phyloP scores from a whole-genome alignment of 2,888 invertebrate species.

The Lathronympha strigana region DNA sequence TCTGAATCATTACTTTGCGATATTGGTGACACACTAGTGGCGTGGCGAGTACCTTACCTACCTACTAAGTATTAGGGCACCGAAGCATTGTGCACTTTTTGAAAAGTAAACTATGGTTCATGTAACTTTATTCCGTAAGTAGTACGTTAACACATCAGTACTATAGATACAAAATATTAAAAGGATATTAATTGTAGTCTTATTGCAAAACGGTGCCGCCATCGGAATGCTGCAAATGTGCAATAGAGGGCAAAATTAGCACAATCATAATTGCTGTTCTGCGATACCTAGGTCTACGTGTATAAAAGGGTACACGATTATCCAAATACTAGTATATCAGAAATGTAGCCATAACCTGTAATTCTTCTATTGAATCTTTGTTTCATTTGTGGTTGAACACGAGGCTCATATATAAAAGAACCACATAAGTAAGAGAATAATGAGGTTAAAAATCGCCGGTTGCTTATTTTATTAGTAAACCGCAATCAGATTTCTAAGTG shows the following conservation, averaged over 20 bases:
- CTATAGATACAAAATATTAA: background rate
- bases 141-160: background rate
- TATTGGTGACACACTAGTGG: background rate
- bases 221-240: slow-evolving; percentile 1
- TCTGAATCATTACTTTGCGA: slow-evolving; percentile 1
- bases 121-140: background rate
- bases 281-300: background rate
- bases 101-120: background rate
- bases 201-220: background rate
- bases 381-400: too few species aligned
- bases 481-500: too few species aligned
- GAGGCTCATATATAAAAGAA: too few species aligned
- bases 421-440: background rate
- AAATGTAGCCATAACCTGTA: background rate
- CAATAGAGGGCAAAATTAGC: background rate
- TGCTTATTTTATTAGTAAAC: too few species aligned
- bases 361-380: background rate
- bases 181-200: background rate
- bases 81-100: background rate
- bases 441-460: background rate
- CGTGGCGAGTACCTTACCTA: background rate
- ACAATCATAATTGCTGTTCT: background rate
- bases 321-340: background rate
- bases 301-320: background rate
- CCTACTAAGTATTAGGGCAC: background rate